Evolutionary conservation across 2,888 invertebrate genomes (phyloP).

Genomic region (Brachycybe producta): DNA sequence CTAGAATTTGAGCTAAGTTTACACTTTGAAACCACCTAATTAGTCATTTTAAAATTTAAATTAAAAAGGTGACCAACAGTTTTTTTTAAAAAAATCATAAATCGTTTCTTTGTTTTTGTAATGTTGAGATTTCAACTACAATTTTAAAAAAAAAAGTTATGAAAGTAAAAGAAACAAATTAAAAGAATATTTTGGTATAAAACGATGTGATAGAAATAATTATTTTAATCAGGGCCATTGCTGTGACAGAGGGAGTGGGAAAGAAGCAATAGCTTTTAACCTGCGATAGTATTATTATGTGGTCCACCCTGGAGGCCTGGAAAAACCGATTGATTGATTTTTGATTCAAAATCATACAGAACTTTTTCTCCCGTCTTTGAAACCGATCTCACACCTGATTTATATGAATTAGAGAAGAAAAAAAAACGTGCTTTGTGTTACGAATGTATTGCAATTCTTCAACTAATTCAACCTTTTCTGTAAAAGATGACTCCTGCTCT

Average conservation of each 20-base stretch:
- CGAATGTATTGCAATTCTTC: background rate
- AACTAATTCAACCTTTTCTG: conserved; percentile 51
- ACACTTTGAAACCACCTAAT: no score
- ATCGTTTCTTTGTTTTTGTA: background rate
- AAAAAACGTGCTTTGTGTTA: background rate
- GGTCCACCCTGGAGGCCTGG: conserved; percentile 95
- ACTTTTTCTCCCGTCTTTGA: conserved; percentile 70
- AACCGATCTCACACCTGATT: conserved; percentile 53
- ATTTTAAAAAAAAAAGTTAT: no score
- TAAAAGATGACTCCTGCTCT: conserved; percentile 80
- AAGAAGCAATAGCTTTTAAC: no score
- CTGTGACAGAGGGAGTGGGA: no score
- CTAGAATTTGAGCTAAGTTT: no score
- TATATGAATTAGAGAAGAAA: background rate
- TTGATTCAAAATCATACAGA: conserved; percentile 74
- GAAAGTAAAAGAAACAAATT: no score
- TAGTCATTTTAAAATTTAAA: no score
- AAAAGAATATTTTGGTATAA: no score
- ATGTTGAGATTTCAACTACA: no score
- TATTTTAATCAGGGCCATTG: no score
- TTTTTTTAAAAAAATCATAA: background rate
- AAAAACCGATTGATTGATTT: conserved; percentile 81
- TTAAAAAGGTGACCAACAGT: no score
- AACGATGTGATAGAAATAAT: no score
- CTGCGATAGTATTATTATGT: conserved; percentile 93